A percentile compares a stretch with the other conserved stretches of the same genome.
phyloP scores from a whole-genome alignment of 2,113 vertebrate species.

The Brevimyrus niger region DNA sequence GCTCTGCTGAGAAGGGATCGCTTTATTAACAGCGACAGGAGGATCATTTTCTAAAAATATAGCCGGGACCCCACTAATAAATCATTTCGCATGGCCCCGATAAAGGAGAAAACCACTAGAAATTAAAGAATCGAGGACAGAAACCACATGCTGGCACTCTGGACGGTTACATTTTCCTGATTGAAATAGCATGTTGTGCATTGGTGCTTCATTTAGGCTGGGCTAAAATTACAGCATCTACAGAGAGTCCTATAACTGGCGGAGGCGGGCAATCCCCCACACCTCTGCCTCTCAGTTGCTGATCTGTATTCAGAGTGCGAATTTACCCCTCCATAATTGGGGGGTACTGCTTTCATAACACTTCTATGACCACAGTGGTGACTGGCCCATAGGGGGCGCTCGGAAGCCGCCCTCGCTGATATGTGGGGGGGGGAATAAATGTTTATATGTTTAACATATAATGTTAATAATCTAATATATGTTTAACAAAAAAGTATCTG shows the following conservation, averaged over 20 bases:
- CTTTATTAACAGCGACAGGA: conserved; percentile 64
- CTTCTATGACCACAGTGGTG: too few species aligned
- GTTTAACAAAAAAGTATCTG: too few species aligned
- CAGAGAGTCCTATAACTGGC: conserved; percentile 24
- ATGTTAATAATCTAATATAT: too few species aligned
- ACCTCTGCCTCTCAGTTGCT: conserved; percentile 19
- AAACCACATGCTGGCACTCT: conserved; percentile 56
- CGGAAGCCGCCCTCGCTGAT: too few species aligned
- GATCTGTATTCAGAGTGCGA: conserved; percentile 9
- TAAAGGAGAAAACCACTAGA: conserved; percentile 55
- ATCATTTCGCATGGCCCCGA: conserved; percentile 65
- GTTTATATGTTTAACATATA: too few species aligned
- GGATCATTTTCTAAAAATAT: conserved; percentile 64
- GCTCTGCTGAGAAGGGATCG: conserved; percentile 52
- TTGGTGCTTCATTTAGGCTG: conserved; percentile 53
- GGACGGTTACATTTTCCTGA: conserved; percentile 54
- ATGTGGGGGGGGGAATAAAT: too few species aligned
- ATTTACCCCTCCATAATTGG: too few species aligned
- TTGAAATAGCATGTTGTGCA: conserved; percentile 66
- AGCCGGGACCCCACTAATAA: conserved; percentile 63
- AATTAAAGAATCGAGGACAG: conserved; percentile 56
- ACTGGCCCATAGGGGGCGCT: too few species aligned
- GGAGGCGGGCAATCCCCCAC: conserved; percentile 26
- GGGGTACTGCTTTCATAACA: too few species aligned
- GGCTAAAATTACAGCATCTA: conserved; percentile 59